A percentile compares a stretch with the other conserved stretches of the same genome.
Evolutionary conservation across 1,140 invertebrate genomes (phyloP).

Genomic region (Monochamus saltuarius): DNA sequence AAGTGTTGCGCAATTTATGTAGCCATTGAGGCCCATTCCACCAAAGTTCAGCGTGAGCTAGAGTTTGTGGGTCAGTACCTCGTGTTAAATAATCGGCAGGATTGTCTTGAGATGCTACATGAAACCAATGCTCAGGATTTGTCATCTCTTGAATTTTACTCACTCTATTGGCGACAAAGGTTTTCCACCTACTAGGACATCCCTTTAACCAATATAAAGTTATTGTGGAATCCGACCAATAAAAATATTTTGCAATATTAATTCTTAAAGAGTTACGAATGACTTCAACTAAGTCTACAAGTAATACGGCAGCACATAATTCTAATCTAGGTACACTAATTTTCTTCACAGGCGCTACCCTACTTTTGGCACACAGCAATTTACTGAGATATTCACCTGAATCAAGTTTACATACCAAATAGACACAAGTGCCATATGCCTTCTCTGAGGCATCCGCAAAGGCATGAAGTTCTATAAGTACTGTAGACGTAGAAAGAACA

Average conservation of each 20-base stretch:
- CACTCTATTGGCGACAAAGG: slow-evolving; percentile 48
- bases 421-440: slow-evolving; percentile 41
- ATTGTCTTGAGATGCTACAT: no score
- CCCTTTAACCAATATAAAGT: slow-evolving; percentile 43
- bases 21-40: background rate
- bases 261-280: background rate
- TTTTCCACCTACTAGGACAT: slow-evolving; percentile 36
- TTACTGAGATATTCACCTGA: slow-evolving; percentile 7
- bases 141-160: slow-evolving; percentile 38
- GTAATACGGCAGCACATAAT: slow-evolving; percentile 25
- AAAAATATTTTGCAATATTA: slow-evolving; percentile 24
- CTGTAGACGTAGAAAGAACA: no score
- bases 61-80: slow-evolving; percentile 29
- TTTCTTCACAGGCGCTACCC: slow-evolving; percentile 37
- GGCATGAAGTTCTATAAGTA: slow-evolving; percentile 26
- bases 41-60: no score
- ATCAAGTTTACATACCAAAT: slow-evolving; percentile 27
- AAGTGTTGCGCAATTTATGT: no score
- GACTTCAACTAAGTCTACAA: slow-evolving; percentile 16
- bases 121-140: slow-evolving; percentile 33
- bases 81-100: slow-evolving; percentile 13
- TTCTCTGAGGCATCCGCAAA: slow-evolving; percentile 45
- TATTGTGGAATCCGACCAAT: slow-evolving; percentile 50
- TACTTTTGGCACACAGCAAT: slow-evolving; percentile 37
- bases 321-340: slow-evolving; percentile 36